Evolutionary conservation across 2,113 vertebrate genomes (phyloP).

Genomic region (Haemorhous mexicanus): DNA sequence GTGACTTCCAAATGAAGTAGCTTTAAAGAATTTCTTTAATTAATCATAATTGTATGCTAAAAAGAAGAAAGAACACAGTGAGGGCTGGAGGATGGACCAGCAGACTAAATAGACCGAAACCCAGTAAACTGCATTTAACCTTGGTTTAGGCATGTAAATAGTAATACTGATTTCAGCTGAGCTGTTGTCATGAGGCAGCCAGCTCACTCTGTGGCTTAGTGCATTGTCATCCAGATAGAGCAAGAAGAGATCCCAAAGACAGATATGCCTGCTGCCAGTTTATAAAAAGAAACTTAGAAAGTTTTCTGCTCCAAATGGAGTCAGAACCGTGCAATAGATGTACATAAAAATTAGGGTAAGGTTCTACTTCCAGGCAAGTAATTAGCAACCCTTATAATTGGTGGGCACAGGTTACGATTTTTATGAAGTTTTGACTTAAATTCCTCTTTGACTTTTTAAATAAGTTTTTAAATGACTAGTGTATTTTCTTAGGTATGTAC

Average conservation of each 20-base stretch:
- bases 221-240: neutral
- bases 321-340: neutral
- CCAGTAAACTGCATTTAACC: neutral
- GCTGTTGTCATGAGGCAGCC: neutral
- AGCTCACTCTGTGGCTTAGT: neutral
- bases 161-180: neutral
- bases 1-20: neutral
- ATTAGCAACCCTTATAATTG: neutral
- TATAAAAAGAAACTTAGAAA: neutral
- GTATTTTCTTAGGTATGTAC: neutral
- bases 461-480: neutral
- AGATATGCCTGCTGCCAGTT: neutral
- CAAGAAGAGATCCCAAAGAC: neutral
- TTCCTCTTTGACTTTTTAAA: neutral
- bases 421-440: neutral
- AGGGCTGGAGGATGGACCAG: neutral
- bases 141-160: neutral
- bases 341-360: neutral
- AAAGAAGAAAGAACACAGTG: neutral
- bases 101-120: neutral
- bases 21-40: neutral
- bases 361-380: neutral
- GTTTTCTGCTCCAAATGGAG: neutral
- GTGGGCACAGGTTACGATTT: neutral
- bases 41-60: neutral